A percentile compares a stretch with the other conserved stretches of the same genome.
Evolutionary conservation across 1,140 invertebrate genomes (phyloP).

Genomic region (Cotesia glomerata): DNA sequence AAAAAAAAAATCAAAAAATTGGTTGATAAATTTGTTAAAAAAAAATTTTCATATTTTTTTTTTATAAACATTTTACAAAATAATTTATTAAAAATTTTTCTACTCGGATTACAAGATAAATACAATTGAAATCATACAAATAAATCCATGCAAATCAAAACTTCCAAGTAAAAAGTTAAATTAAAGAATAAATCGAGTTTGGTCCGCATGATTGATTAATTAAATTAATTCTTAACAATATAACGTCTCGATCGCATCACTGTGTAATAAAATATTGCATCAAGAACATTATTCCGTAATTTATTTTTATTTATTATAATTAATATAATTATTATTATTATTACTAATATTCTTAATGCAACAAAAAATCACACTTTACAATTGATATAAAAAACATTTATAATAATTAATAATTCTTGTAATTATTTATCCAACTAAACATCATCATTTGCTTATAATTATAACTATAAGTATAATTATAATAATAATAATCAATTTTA

Average conservation of each 20-base stretch:
- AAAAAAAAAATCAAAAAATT: too few species aligned
- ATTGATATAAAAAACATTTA: slow-evolving; percentile 31
- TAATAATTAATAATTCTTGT: not conserved
- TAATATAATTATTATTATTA: not conserved
- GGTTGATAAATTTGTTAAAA: too few species aligned
- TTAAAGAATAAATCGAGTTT: too few species aligned
- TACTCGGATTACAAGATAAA: too few species aligned
- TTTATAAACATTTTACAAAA: too few species aligned
- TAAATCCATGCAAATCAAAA: too few species aligned
- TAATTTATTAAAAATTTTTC: too few species aligned
- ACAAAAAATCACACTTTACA: slow-evolving; percentile 41
- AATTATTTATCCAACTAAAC: too few species aligned
- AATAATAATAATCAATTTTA: slow-evolving; percentile 41
- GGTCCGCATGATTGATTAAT: slow-evolving; percentile 15
- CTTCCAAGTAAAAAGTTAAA: too few species aligned
- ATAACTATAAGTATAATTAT: not conserved
- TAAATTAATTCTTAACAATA: slow-evolving; percentile 10
- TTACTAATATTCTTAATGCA: slow-evolving; percentile 36
- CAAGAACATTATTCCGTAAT: slow-evolving; percentile 21
- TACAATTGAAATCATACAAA: too few species aligned
- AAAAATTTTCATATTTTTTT: too few species aligned
- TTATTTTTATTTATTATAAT: not conserved
- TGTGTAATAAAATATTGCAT: slow-evolving; percentile 43
- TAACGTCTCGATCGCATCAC: slow-evolving; percentile 44
- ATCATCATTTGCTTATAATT: too few species aligned